phyloP scores from a whole-genome alignment of 2,797 vertebrate genomes.

The Brachyalestes nurse region DNA sequence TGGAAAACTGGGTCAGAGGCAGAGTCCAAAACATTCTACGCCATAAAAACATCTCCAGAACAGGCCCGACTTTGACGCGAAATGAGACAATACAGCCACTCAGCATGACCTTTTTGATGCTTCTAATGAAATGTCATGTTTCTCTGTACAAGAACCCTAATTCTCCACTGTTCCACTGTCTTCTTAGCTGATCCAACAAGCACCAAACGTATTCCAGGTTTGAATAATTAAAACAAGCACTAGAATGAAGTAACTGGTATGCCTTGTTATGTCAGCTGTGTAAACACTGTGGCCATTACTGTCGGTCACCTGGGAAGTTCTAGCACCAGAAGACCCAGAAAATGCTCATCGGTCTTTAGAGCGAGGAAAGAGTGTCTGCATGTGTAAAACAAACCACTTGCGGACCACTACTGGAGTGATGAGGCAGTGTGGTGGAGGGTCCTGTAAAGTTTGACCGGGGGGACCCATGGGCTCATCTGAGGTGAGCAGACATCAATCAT shows the following conservation, averaged over 20 bases:
- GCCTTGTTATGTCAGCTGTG: no score
- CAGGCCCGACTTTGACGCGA: background rate
- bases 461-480: background rate
- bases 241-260: background rate
- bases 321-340: background rate
- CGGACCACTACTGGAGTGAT: background rate
- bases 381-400: constrained; percentile 8
- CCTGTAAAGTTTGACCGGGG: constrained; percentile 17
- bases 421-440: background rate
- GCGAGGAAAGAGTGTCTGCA: background rate
- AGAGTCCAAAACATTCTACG: constrained; percentile 15
- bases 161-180: no score
- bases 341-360: background rate
- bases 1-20: constrained; percentile 15
- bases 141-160: no score
- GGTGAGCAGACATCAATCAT: constrained; percentile 50
- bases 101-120: background rate
- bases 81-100: background rate
- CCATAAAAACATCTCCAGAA: constrained; percentile 1
- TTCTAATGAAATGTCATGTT: no score
- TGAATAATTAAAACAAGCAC: background rate
- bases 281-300: no score
- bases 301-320: background rate
- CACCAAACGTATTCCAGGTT: background rate
- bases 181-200: background rate